A percentile compares a stretch with the other conserved stretches of the same genome.
phyloP scores from a whole-genome alignment of 2,888 invertebrate genomes.

The Criorhina ranunculi region DNA sequence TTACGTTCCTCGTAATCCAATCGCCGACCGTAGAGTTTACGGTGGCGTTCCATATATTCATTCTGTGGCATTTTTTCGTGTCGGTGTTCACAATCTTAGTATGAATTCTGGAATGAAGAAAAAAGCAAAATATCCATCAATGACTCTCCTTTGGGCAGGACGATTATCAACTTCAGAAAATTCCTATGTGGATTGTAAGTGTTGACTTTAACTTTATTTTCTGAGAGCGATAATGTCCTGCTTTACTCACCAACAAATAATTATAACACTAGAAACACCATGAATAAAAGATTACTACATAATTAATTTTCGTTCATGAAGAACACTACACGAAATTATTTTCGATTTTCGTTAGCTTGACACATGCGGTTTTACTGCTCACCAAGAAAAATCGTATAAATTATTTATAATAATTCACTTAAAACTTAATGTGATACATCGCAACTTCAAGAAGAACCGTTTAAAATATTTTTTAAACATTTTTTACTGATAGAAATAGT shows the following conservation, averaged over 20 bases:
- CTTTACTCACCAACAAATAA: conserved; percentile 64
- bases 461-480: background rate
- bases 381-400: background rate
- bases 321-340: background rate
- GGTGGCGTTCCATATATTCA: conserved; percentile 99
- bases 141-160: conserved; percentile 77
- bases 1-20: conserved; percentile 99
- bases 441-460: background rate
- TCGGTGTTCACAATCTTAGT: conserved; percentile 23
- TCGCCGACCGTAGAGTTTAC: conserved; percentile 97
- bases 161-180: conserved; percentile 60
- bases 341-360: background rate
- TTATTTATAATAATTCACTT: background rate
- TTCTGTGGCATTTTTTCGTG: conserved; percentile 94
- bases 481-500: background rate
- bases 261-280: background rate
- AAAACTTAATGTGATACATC: background rate
- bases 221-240: conserved; percentile 63
- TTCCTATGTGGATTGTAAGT: too few relatives aligned
- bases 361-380: conserved; percentile 12
- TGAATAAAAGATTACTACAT: too few relatives aligned
- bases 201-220: background rate
- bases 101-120: conserved; percentile 63
- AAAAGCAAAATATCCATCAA: conserved; percentile 73
- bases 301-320: too few relatives aligned